phyloP scores from a whole-genome alignment of 1,140 invertebrate species.

The Chironomus tepperi region DNA sequence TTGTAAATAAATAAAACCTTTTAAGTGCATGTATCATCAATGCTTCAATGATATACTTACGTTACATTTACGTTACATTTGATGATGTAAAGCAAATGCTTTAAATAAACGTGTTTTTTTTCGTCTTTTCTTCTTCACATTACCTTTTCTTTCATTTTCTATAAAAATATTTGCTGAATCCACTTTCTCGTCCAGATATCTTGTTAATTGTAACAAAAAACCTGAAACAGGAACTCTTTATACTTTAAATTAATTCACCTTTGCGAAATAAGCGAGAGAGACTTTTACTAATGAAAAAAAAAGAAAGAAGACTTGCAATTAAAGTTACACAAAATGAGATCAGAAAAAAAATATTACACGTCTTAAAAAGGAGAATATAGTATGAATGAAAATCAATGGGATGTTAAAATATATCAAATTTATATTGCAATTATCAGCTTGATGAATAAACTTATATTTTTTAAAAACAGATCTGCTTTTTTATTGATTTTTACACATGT shows the following conservation, averaged over 20 bases:
- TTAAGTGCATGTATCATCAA: too few species aligned
- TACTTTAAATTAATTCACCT: slow-evolving; percentile 23
- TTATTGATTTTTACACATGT: too few species aligned
- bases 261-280: not conserved
- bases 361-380: too few species aligned
- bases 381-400: too few species aligned
- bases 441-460: too few species aligned
- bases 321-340: slow-evolving; percentile 4
- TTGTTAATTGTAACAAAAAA: slow-evolving; percentile 24
- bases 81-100: slow-evolving; percentile 20
- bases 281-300: slow-evolving; percentile 19
- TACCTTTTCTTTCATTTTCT: slow-evolving; percentile 20
- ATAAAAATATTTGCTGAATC: slow-evolving; percentile 24
- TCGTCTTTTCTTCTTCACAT: slow-evolving; percentile 10
- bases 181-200: slow-evolving; percentile 22
- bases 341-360: not conserved
- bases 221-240: slow-evolving; percentile 22
- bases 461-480: too few species aligned
- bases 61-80: not conserved
- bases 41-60: not conserved
- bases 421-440: too few species aligned
- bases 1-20: too few species aligned
- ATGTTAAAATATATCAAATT: too few species aligned
- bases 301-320: slow-evolving; percentile 19
- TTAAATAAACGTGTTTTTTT: slow-evolving; percentile 21